Percentiles rank a stretch among this genome's conserved stretches.
Evolutionary conservation across 2,888 invertebrate genomes (phyloP).

Genomic region (Cheilosia scutellata): DNA sequence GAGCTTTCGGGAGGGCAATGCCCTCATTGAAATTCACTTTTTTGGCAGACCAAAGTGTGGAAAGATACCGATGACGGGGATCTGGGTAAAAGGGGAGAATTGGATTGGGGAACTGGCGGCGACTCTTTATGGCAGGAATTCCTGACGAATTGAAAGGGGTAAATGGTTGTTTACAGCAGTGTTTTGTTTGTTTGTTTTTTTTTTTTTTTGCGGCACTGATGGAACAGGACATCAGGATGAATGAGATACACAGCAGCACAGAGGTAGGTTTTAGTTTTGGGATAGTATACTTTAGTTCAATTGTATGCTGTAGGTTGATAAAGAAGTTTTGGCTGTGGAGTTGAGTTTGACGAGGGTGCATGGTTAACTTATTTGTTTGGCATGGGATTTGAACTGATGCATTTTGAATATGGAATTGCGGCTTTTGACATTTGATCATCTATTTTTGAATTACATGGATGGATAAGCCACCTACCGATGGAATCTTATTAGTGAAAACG

Average conservation of each 20-base stretch:
- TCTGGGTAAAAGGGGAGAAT: background rate
- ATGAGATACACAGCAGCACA: background rate
- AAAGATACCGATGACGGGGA: slow-evolving; percentile 6
- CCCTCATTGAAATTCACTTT: slow-evolving; percentile 64
- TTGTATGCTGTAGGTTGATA: too few relatives aligned
- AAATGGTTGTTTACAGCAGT: slow-evolving; percentile 42
- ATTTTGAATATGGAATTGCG: background rate
- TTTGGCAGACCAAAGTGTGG: slow-evolving; percentile 40
- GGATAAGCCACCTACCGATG: too few relatives aligned
- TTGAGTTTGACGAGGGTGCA: background rate
- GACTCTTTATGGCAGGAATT: background rate
- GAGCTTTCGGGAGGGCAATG: slow-evolving; percentile 66
- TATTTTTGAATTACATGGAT: too few relatives aligned
- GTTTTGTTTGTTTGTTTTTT: slow-evolving; percentile 29
- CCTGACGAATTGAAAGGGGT: slow-evolving; percentile 46
- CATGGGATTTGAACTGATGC: background rate
- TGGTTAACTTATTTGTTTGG: background rate
- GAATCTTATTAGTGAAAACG: too few relatives aligned
- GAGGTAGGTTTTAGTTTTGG: background rate
- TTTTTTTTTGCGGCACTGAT: background rate
- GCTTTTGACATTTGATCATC: too few relatives aligned
- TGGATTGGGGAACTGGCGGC: slow-evolving; percentile 2
- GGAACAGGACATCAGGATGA: slow-evolving; percentile 37
- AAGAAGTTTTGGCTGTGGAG: too few relatives aligned
- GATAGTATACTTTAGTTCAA: too few relatives aligned